Evolutionary conservation across 2,113 vertebrate species (phyloP).

Genomic region (Bufo gargarizans): DNA sequence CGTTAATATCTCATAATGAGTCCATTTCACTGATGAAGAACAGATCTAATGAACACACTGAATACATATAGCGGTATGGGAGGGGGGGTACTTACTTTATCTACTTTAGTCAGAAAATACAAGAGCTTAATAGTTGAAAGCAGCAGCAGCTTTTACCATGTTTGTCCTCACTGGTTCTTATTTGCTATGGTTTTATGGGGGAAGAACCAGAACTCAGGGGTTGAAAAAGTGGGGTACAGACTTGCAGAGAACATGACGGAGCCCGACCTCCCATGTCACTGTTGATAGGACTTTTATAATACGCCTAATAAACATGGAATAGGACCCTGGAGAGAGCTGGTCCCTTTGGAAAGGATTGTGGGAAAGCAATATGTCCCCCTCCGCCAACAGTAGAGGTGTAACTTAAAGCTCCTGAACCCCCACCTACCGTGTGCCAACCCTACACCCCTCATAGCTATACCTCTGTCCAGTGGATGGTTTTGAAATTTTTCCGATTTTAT

Average conservation of each 20-base stretch:
- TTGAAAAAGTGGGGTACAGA: background rate
- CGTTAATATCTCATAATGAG: slow-evolving; percentile 39
- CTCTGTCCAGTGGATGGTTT: no score
- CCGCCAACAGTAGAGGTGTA: no score
- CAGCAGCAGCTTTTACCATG: background rate
- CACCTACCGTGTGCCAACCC: no score
- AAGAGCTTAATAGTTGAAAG: background rate
- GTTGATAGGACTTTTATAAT: no score
- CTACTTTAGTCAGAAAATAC: background rate
- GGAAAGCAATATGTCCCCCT: no score
- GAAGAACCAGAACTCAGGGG: background rate
- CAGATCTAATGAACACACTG: slow-evolving; percentile 30
- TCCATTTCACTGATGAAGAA: slow-evolving; percentile 39
- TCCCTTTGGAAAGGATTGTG: no score
- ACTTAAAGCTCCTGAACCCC: no score
- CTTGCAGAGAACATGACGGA: background rate
- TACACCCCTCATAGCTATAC: no score
- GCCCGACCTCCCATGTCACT: no score
- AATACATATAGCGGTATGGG: background rate
- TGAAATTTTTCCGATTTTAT: no score
- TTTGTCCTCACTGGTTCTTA: background rate
- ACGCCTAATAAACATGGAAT: no score
- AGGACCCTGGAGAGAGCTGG: no score
- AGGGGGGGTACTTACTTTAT: background rate
- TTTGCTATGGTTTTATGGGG: background rate